Evolutionary conservation across 2,888 invertebrate genomes (phyloP), one percentile per base, ranked within the genome.

Genomic region (Mythimna ferrago): DNA sequence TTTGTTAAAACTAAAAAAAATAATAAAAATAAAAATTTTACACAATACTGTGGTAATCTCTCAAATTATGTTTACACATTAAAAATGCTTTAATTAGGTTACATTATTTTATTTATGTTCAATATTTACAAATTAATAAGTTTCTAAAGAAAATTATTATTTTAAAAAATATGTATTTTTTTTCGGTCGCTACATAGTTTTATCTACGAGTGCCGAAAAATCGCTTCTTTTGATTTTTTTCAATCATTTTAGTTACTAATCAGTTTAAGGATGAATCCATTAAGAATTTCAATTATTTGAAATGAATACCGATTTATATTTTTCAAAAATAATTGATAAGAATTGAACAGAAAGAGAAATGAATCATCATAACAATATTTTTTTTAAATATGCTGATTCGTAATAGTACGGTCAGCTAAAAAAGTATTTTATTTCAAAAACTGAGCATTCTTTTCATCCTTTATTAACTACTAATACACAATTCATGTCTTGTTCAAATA

Each of bases 41-140:
- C 86, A 89, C 89, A 93, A 81, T 94, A 94, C 94, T 94, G 94
- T 89, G 88, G 88, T 90, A 90, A 91, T 90, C 89, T 90, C 90
- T 87, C 84, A 85, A 87, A 85, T 86, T 84, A 84, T 85, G 84
- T 81, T 84, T 82, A 86, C 83, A 81, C 66, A 81, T 60, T 71
- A 85, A 79, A 82, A 86, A 82, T 86, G 86, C 86, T 78, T 82
- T 84, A 83, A 84, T 79, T 81, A 86, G 60, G 71, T 78, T 75
- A 73, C 21, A 80, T 73, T 66, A 70, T 56, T 63, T 72, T 61
- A 61, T 61, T 73, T 85, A 86, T 83, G 80, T 84, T 83, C 86
- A 86, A 84, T 86, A 86, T 86, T 86, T 86, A 86, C 86, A 86
- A 84, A 84, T 80, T 77, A 86, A 81, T 85, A 85, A 81, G 70